Evolutionary conservation across 1,140 invertebrate genomes (phyloP), one percentile per base, ranked within the genome.

Genomic region (Lepidurus apus): DNA sequence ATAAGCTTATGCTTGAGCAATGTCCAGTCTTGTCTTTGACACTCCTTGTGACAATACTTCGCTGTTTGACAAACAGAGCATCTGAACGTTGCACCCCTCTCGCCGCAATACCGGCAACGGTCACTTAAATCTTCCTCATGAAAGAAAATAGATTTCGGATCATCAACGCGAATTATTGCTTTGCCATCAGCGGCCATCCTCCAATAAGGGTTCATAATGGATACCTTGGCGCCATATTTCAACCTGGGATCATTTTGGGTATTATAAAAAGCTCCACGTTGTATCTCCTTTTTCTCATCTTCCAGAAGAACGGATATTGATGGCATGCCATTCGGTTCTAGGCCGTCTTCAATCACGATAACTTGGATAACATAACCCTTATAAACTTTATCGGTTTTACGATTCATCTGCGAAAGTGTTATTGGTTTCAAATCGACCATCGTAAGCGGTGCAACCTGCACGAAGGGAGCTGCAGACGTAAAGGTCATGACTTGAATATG

Each of bases 91-190:
- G 1, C 26, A 7, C 73, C 74, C 0, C 7, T 21, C 42, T 75
- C 73, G 21, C 77, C 79, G 74, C 80, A 81, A 74, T 47, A 80
- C n/a, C 79, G 47, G 65, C 80, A 81, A 7, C 79, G 9, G 13
- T 80, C 75, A 45, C 73, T 43, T 0, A 10, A 21, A 8, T 47
- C 9, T 26, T 74, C 42, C 0, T 44, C 17, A 9, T 73, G 79
- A 43, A 24, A 78, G 74, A 47, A 43, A 21, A 81, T 1, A 8
- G 13, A 17, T 10, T 13, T 4, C 5, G 80, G 76, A n/a, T 81
- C 79, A 44, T 81, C 79, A 1, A 81, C 79, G 0, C 77, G 77
- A 79, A 81, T 78, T 0, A 34, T 79, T 1, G 75, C 0, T 75
- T n/a, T 21, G 9, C 26, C 47, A 24, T 80, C 81, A 10, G 45